Evolutionary conservation across 2,113 vertebrate species (phyloP).

Genomic region (Centrocercus urophasianus): DNA sequence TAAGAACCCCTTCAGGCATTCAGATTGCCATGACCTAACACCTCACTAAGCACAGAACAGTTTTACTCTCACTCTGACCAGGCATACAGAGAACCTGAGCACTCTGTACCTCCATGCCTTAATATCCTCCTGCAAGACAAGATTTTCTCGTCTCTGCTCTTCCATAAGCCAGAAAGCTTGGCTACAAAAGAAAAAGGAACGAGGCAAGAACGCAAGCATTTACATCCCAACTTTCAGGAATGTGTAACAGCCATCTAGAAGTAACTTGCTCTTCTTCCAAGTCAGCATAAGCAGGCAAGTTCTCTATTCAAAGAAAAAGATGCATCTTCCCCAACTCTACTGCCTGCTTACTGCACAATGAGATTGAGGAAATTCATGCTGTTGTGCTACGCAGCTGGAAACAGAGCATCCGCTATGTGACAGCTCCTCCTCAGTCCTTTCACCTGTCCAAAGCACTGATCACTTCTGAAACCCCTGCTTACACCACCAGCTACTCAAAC

Average conservation of each 20-base stretch:
- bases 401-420: neutral
- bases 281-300: accelerated
- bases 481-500: accelerated
- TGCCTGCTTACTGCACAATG: neutral
- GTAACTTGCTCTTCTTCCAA: neutral
- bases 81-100: neutral
- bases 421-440: neutral
- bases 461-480: neutral
- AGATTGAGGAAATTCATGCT: neutral
- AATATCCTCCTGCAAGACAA: neutral
- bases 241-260: neutral
- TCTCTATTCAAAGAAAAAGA: neutral
- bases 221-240: neutral
- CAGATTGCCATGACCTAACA: neutral
- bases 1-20: neutral
- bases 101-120: accelerated
- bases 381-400: neutral
- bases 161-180: neutral
- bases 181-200: neutral
- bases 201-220: neutral
- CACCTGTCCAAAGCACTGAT: neutral
- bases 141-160: neutral
- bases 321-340: neutral
- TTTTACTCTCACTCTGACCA: accelerated
- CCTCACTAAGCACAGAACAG: accelerated